A percentile compares a stretch with the other conserved stretches of the same genome.
These are phyloP conservation scores for Fabriciana adippe DNA, from an alignment of 2,888 invertebrate genomes.

Conservation along the genomic window DNA sequence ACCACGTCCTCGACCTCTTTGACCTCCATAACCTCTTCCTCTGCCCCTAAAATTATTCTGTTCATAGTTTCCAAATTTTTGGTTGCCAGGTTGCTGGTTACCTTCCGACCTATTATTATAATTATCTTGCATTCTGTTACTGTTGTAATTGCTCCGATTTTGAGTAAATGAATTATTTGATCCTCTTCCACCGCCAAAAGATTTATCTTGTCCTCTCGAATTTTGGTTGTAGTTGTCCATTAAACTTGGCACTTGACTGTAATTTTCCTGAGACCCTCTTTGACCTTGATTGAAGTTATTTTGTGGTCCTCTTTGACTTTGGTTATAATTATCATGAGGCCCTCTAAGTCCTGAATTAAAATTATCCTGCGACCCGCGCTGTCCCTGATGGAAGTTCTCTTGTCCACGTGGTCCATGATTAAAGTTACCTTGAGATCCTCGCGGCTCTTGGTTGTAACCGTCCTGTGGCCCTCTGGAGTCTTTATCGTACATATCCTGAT, in stretches of 20 bases:
- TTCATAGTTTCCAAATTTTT: conserved; percentile 36
- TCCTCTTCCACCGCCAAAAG: conserved; percentile 30
- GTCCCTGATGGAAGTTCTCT: conserved; percentile 19
- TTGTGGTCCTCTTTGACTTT: conserved; percentile 7
- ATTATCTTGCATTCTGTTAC: conserved; percentile 49
- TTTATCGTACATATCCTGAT: conserved; percentile 28
- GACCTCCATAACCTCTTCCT: conserved; percentile 43
- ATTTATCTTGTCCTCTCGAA: conserved; percentile 17
- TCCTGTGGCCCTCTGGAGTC: conserved; percentile 18
- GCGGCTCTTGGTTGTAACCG: conserved; percentile 12
- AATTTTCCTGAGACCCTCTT: conserved; percentile 10
- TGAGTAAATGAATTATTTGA: conserved; percentile 44
- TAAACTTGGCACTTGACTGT: conserved; percentile 15
- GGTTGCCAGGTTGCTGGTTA: conserved; percentile 45
- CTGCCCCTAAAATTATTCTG: conserved; percentile 40
- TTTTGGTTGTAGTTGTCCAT: conserved; percentile 28
- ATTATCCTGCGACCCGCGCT: conserved; percentile 10
- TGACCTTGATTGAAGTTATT: conserved; percentile 30
- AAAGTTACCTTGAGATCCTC: conserved; percentile 12
- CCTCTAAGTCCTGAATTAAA: conserved; percentile 18
- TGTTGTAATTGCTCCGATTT: conserved; percentile 52
- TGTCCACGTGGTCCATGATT: conserved; percentile 4
- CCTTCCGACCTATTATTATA: conserved; percentile 28
- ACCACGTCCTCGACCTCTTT: conserved; percentile 60
- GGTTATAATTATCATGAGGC: conserved; percentile 24